A percentile compares a stretch with the other conserved stretches of the same genome.
Conservation (phyloP, 2,888 invertebrate species). For the Melipona beecheii region DNA sequence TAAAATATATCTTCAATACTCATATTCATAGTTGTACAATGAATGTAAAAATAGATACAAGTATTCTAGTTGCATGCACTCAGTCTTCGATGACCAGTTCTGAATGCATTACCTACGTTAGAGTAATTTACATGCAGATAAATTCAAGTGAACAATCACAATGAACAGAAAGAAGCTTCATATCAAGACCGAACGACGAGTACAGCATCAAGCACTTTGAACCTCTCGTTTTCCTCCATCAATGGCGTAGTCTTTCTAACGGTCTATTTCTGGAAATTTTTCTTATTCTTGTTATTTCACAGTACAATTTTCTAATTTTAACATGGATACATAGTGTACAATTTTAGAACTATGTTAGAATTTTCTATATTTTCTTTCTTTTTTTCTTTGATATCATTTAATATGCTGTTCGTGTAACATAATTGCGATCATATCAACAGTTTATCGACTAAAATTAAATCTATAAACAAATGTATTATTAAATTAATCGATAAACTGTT, state of each 20-base stretch:
- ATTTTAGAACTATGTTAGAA: no score
- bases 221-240: not conserved
- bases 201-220: conserved; percentile 1
- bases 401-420: not conserved
- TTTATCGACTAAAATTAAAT: not conserved
- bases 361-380: no score
- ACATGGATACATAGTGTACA: no score
- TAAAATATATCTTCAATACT: not conserved
- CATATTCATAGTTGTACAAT: no score
- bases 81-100: no score
- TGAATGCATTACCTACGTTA: not conserved
- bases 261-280: not conserved
- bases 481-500: not conserved
- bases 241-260: not conserved
- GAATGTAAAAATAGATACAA: not conserved
- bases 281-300: not conserved
- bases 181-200: not conserved
- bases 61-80: no score
- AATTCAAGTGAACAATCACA: not conserved
- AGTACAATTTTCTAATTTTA: not conserved
- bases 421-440: not conserved
- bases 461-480: not conserved
- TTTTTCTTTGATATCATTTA: not conserved
- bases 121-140: not conserved
- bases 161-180: not conserved